Conservation (phyloP, 2,888 invertebrate species). For the Drosophila dives region DNA sequence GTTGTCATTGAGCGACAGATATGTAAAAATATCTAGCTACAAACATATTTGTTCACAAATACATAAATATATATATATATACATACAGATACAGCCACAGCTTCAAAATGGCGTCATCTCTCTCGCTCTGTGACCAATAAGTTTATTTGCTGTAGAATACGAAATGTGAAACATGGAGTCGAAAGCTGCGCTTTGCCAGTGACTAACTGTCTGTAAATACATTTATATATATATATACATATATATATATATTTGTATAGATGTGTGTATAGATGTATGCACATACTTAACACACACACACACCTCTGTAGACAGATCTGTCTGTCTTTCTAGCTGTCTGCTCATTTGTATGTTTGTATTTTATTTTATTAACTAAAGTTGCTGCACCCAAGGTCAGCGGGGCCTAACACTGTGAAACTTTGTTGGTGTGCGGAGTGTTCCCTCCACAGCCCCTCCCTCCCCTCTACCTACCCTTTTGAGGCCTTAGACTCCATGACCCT, state of each 20-base stretch:
- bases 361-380: conserved; percentile 52
- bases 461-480: background rate
- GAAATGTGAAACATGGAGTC: conserved; percentile 34
- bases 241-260: background rate
- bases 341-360: conserved; percentile 39
- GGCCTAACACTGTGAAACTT: conserved; percentile 46
- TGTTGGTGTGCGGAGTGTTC: background rate
- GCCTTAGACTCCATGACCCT: conserved; percentile 14
- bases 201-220: conserved; percentile 49
- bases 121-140: conserved; percentile 9
- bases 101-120: conserved; percentile 72
- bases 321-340: conserved; percentile 6
- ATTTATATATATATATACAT: conserved; percentile 18
- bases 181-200: conserved; percentile 54
- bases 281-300: conserved; percentile 1
- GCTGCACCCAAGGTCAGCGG: conserved; percentile 60
- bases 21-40: conserved; percentile 49
- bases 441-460: background rate
- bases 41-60: conserved; percentile 11
- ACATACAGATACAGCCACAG: conserved; percentile 12
- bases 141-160: conserved; percentile 28
- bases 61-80: conserved; percentile 1
- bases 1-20: conserved; percentile 42
- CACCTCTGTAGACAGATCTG: conserved; percentile 37
- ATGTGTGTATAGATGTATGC: background rate